These are phyloP conservation scores for Leptinotarsa haldemani DNA, from an alignment of 2,888 invertebrate species.

Conservation along the genomic window DNA sequence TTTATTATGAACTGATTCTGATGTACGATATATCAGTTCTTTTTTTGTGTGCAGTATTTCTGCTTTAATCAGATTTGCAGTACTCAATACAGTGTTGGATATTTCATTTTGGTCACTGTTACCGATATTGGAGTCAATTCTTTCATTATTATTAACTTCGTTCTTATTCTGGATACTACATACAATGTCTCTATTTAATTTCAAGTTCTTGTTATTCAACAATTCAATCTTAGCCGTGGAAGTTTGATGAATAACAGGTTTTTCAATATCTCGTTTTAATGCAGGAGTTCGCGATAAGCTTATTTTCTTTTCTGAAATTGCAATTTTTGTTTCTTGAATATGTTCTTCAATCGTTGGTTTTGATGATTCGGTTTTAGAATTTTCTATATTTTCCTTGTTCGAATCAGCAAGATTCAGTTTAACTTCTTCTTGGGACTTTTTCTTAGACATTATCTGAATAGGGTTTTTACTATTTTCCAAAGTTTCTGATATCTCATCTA, in stretches of 20 bases:
- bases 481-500: conserved; percentile 81
- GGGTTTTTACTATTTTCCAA: conserved; percentile 74
- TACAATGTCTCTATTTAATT: conserved; percentile 52
- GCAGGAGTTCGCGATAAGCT: conserved; percentile 71
- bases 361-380: conserved; percentile 49
- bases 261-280: conserved; percentile 74
- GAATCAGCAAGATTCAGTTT: conserved; percentile 47
- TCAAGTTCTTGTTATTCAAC: conserved; percentile 59
- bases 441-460: conserved; percentile 60
- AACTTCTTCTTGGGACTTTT: conserved; percentile 59
- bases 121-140: conserved; percentile 23
- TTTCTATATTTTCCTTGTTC: conserved; percentile 63
- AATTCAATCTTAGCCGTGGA: conserved; percentile 62
- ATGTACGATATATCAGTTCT: background rate
- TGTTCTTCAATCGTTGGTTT: conserved; percentile 42
- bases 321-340: conserved; percentile 47
- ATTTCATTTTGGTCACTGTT: conserved; percentile 31
- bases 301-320: conserved; percentile 55
- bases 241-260: conserved; percentile 73
- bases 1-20: conserved; percentile 24
- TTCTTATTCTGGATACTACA: conserved; percentile 44
- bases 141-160: conserved; percentile 44
- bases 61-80: conserved; percentile 47
- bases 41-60: conserved; percentile 42
- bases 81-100: conserved; percentile 38